Conservation (phyloP, 2,113 vertebrate species). For the Seriola aureovittata region DNA sequence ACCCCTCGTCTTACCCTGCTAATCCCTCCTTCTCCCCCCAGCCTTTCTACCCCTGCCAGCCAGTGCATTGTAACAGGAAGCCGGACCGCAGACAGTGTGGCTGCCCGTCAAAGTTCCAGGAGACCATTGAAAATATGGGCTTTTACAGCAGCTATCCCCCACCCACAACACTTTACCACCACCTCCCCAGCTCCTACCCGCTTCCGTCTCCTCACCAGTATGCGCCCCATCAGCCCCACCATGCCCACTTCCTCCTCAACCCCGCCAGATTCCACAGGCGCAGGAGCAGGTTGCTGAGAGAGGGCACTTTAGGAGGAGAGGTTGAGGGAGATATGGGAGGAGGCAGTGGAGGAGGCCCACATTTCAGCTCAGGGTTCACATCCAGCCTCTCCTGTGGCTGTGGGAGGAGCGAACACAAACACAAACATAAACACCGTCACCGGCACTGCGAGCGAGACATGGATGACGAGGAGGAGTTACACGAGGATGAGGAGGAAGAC, state of each 20-base stretch:
- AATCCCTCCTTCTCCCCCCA: conserved; percentile 79
- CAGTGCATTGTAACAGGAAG: conserved; percentile 93
- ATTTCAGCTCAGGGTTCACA: conserved; percentile 84
- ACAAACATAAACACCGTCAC: conserved; percentile 79
- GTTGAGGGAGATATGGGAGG: conserved; percentile 69
- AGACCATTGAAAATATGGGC: conserved; percentile 92
- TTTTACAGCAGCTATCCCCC: conserved; percentile 94
- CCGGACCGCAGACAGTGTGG: conserved; percentile 92
- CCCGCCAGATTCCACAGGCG: conserved; percentile 96
- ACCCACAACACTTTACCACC: conserved; percentile 91
- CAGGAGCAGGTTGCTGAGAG: conserved; percentile 91
- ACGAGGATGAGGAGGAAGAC: conserved; percentile 73
- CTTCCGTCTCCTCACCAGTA: conserved; percentile 86
- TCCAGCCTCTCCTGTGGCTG: conserved; percentile 91
- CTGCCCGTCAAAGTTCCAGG: conserved; percentile 92
- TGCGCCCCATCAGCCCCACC: conserved; percentile 80
- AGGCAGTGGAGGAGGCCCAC: conserved; percentile 84
- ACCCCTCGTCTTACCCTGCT: conserved; percentile 78
- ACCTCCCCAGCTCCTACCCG: conserved; percentile 73
- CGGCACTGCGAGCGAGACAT: conserved; percentile 69
- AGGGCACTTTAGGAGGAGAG: conserved; percentile 88
- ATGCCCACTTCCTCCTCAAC: conserved; percentile 94
- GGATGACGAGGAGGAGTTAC: conserved; percentile 72
- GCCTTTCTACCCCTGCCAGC: conserved; percentile 88
- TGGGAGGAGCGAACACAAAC: conserved; percentile 87